Conservation (phyloP, 2,888 invertebrate genomes). For the Melangyna quadrimaculata region DNA sequence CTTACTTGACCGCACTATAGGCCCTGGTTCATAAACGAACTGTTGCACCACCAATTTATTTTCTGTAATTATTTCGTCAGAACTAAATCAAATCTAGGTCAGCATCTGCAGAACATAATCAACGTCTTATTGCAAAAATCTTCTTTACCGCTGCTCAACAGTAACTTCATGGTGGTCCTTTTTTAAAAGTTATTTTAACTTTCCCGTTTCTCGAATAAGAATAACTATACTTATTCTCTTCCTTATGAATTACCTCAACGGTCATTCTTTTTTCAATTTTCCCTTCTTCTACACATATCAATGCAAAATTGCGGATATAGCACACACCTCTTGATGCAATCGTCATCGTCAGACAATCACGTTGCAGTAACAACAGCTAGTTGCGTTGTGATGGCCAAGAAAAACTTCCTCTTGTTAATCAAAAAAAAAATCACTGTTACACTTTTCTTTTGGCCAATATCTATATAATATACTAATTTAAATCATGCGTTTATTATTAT, state of each 20-base stretch:
- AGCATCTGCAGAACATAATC: no score
- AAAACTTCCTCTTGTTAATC: conserved; percentile 57
- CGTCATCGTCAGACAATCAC: background rate
- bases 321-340: background rate
- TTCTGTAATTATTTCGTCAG: no score
- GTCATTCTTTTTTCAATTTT: conserved; percentile 5
- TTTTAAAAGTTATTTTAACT: background rate
- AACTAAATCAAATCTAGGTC: no score
- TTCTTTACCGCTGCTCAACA: background rate
- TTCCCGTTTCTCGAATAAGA: background rate
- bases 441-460: conserved; percentile 63
- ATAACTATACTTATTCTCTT: background rate
- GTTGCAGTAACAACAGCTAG: conserved; percentile 5
- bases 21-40: no score
- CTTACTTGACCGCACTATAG: no score
- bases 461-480: conserved; percentile 32
- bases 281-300: background rate
- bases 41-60: no score
- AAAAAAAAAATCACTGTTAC: conserved; percentile 53
- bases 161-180: background rate
- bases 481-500: conserved; percentile 33
- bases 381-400: background rate
- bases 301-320: background rate
- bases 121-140: background rate
- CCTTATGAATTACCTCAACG: background rate